A percentile compares a stretch with the other conserved stretches of the same genome.
Conservation (phyloP, 2,113 vertebrate genomes). For the Phycodurus eques region DNA sequence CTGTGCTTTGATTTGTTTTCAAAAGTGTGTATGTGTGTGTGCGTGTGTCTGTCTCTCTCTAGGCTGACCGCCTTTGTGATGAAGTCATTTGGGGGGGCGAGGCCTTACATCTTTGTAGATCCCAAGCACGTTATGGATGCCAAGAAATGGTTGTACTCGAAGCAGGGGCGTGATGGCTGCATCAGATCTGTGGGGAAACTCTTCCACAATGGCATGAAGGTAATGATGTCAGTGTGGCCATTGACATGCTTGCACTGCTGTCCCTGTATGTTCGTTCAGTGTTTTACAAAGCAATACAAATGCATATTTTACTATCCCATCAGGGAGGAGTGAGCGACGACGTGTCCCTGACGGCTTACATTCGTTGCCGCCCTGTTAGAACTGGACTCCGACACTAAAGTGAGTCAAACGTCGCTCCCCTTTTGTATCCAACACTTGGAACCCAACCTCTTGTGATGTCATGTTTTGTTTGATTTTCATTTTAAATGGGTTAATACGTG, state of each 20-base stretch:
- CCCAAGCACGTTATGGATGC: slow-evolving; percentile 65
- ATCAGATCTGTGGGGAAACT: slow-evolving; percentile 79
- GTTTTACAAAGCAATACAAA: not conserved
- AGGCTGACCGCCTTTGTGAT: slow-evolving; percentile 88
- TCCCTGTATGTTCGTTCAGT: too few species aligned
- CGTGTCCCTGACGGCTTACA: slow-evolving; percentile 78
- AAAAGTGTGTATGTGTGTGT: not conserved
- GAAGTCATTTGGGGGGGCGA: slow-evolving; percentile 81
- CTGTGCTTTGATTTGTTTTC: not conserved
- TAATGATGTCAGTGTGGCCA: slow-evolving; percentile 32
- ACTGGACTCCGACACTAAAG: slow-evolving; percentile 59
- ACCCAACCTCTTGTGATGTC: not conserved
- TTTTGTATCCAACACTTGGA: not conserved
- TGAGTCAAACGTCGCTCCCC: slow-evolving; percentile 46
- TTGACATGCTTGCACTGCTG: not conserved
- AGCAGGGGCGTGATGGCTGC: slow-evolving; percentile 73
- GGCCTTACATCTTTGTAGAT: slow-evolving; percentile 74
- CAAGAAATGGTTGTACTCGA: slow-evolving; percentile 71
- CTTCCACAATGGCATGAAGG: slow-evolving; percentile 80
- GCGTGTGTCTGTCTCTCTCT: not conserved
- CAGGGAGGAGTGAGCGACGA: slow-evolving; percentile 85
- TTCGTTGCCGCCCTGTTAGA: slow-evolving; percentile 82
- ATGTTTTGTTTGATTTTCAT: not conserved
- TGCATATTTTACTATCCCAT: not conserved
- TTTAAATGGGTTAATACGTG: not conserved